phyloP scores from a whole-genome alignment of 1,140 invertebrate genomes.

The Drosophila obscura region DNA sequence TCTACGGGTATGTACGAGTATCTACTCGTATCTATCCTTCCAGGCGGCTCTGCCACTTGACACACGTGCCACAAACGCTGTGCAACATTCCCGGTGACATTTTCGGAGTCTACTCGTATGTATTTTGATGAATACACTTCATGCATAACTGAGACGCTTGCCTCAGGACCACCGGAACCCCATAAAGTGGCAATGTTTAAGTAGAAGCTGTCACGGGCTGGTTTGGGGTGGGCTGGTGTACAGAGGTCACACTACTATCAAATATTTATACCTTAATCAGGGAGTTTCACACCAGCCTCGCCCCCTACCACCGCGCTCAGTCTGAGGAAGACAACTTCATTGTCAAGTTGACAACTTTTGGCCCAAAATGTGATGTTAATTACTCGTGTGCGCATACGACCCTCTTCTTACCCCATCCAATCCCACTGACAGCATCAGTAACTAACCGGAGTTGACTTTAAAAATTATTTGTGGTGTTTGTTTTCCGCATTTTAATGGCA shows the following conservation, averaged over 20 bases:
- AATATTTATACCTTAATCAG: constrained; percentile 79
- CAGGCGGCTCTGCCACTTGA: not conserved
- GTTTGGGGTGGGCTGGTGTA: constrained; percentile 16
- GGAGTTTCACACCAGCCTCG: constrained; percentile 11
- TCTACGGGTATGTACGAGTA: not conserved
- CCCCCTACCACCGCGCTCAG: too few relatives aligned
- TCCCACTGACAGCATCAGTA: constrained; percentile 10
- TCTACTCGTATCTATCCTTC: constrained; percentile 2
- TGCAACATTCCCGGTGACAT: constrained; percentile 35
- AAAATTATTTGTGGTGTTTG: constrained; percentile 42
- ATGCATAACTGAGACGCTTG: constrained; percentile 41
- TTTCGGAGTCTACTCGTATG: constrained; percentile 34
- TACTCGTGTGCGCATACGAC: constrained; percentile 52
- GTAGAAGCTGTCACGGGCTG: constrained; percentile 25
- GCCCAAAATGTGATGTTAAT: constrained; percentile 69
- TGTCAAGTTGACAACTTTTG: constrained; percentile 72
- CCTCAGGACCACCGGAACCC: constrained; percentile 46
- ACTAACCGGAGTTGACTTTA: constrained; percentile 38
- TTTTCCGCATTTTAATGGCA: constrained; percentile 58
- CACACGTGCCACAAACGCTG: constrained; percentile 15
- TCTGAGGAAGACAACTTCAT: constrained; percentile 39
- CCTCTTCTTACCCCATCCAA: not conserved
- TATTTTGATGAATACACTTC: constrained; percentile 63
- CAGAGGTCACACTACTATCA: constrained; percentile 60
- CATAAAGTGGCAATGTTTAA: constrained; percentile 76